These are phyloP conservation scores for Orthosia gothica DNA, from an alignment of 2,888 invertebrate species.

Conservation along the genomic window DNA sequence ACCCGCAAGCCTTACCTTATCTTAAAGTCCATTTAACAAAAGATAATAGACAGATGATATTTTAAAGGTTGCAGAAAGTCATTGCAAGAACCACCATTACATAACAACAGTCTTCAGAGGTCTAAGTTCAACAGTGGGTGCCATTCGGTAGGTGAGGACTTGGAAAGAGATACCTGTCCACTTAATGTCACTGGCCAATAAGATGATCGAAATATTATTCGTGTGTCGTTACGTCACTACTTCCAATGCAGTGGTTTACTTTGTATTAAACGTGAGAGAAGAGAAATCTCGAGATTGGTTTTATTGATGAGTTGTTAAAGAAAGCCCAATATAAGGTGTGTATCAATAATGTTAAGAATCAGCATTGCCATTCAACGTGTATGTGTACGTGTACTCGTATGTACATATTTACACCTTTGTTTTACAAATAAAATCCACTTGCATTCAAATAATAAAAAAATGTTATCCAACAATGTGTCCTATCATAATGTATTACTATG, in stretches of 20 bases:
- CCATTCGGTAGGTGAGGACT: constrained; percentile 43
- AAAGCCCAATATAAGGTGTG: too few species aligned
- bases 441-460: too few species aligned
- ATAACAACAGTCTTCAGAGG: constrained; percentile 34
- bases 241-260: constrained; percentile 1
- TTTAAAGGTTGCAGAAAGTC: constrained; percentile 38
- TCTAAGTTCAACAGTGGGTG: constrained; percentile 42
- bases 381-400: too few species aligned
- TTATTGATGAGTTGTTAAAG: constrained; percentile 11
- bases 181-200: constrained; percentile 54
- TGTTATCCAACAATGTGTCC: too few species aligned
- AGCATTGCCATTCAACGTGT: too few species aligned
- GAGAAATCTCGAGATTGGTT: constrained; percentile 37
- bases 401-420: too few species aligned
- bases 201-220: constrained; percentile 43
- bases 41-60: constrained; percentile 33
- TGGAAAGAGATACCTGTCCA: constrained; percentile 50
- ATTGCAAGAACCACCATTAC: constrained; percentile 28
- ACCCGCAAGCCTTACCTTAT: background rate
- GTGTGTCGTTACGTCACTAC: constrained; percentile 25
- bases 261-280: background rate
- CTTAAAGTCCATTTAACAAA: background rate
- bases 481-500: too few species aligned
- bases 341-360: too few species aligned
- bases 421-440: too few species aligned